These are phyloP conservation scores for Diorhabda carinulata DNA, from an alignment of 1,140 invertebrate species.

Conservation along the genomic window DNA sequence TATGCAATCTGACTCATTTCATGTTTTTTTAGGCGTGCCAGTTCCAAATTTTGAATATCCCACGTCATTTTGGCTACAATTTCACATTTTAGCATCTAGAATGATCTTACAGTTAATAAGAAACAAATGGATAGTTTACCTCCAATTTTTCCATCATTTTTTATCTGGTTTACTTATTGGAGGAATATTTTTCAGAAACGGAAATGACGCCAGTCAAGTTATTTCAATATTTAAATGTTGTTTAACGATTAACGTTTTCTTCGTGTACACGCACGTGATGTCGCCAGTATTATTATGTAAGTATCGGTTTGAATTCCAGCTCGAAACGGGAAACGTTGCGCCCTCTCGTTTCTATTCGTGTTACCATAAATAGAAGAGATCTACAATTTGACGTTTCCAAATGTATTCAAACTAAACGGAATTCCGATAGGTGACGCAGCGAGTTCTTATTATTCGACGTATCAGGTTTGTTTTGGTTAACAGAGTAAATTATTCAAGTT, in stretches of 20 bases:
- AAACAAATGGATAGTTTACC: conserved; percentile 54
- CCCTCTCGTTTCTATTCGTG: too few relatives aligned
- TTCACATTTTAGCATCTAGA: conserved; percentile 51
- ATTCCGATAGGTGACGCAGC: too few relatives aligned
- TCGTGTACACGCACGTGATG: conserved; percentile 62
- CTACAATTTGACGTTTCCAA: too few relatives aligned
- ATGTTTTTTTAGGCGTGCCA: conserved; percentile 24
- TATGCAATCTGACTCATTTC: too few relatives aligned
- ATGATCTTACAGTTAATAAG: conserved; percentile 54
- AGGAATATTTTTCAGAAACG: conserved; percentile 54
- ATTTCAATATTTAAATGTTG: conserved; percentile 59
- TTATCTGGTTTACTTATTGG: conserved; percentile 53
- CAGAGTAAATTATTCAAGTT: too few relatives aligned
- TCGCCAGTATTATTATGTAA: conserved; percentile 58
- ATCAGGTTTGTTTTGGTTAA: too few relatives aligned
- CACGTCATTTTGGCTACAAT: conserved; percentile 53
- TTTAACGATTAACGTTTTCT: conserved; percentile 56
- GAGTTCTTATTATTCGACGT: too few relatives aligned
- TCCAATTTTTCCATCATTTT: conserved; percentile 56
- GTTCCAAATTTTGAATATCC: conserved; percentile 49
- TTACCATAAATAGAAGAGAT: too few relatives aligned
- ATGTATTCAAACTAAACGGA: too few relatives aligned
- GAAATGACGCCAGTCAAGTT: conserved; percentile 52
- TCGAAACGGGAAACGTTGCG: too few relatives aligned
- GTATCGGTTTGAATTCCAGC: conserved; percentile 25